Evolutionary conservation across 2,113 vertebrate species (phyloP), one percentile per base, ranked within the genome.

Genomic region (Tychaedon coryphoeus): DNA sequence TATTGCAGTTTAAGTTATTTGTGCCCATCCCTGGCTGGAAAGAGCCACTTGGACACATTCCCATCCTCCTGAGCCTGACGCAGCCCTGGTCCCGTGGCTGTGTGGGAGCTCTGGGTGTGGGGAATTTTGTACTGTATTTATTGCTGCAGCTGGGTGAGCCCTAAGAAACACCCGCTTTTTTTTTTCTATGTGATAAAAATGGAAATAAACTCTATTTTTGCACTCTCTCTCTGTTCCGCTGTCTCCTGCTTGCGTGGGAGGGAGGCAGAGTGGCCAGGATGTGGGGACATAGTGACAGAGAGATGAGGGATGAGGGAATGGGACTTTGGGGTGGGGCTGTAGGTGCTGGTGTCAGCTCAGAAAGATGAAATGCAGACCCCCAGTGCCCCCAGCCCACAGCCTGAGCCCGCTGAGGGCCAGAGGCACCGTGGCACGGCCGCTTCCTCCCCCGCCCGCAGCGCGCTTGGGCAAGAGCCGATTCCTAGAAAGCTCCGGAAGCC

Each of bases 171-270:
- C 47, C 4, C 3, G 61, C 16, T 47, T 82, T 85, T 42, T 43
- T 45, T 95, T 95, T 69, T 88, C 48, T 94, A 67, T 5, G 45
- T 8, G 9, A 76, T 57, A 65, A 86, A 78, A 78, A 83, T 25
- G 50, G 86, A 93, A 96, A 92, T 95, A 88, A 92, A 95, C 31
- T 86, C 76, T 87, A 78, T 79, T 95, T 95, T 81, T 78, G 92
- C 94, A 92, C 57, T 62, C n/a, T 67, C 36, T 61, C 40, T 76
- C 56, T 70, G 71, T 56, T 61, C 56, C 8, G 10, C 34, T 90
- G 36, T 11, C 11, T 71, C 66, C 48, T 76, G 57, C 61, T 51
- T 14, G 11, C 1, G 14, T 11, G 14, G 12, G 57, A 26, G 71
- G 67, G 65, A 48, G 2, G 14, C 28, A 14, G 76, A 17, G 19